A percentile compares a stretch with the other conserved stretches of the same genome.
phyloP scores from a whole-genome alignment of 2,797 vertebrate species.

The Sebastes diaconus region DNA sequence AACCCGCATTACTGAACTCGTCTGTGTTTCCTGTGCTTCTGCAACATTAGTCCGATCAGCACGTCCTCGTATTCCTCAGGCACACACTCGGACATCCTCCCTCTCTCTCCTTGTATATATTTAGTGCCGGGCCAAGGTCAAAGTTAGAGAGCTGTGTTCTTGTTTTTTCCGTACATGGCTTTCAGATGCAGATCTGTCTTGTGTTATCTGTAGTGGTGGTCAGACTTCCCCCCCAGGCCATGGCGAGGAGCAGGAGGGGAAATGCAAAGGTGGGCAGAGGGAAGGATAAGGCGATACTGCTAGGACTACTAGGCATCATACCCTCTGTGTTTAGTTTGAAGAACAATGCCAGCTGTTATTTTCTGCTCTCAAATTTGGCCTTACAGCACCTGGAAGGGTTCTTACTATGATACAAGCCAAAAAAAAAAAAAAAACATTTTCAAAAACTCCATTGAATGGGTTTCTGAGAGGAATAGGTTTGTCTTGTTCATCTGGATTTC shows the following conservation, averaged over 20 bases:
- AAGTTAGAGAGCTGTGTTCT: constrained; percentile 28
- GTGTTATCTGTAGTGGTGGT: constrained; percentile 37
- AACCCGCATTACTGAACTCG: constrained; percentile 8
- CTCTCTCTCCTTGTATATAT: constrained; percentile 51
- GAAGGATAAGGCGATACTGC: neutral
- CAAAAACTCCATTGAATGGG: neutral
- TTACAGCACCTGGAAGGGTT: neutral
- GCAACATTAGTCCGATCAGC: constrained; percentile 38
- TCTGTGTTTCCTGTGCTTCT: constrained; percentile 26
- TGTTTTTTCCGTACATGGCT: constrained; percentile 52
- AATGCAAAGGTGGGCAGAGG: constrained; percentile 10
- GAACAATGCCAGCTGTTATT: neutral
- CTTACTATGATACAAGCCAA: neutral
- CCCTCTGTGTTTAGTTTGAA: neutral
- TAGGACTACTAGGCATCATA: neutral
- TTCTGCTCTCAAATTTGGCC: neutral
- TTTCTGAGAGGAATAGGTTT: neutral
- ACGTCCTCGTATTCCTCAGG: constrained; percentile 7
- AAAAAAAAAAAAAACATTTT: neutral
- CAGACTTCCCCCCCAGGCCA: constrained; percentile 8
- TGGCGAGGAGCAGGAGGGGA: neutral
- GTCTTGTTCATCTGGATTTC: constrained; percentile 9
- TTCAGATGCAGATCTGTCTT: constrained; percentile 53
- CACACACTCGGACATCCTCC: constrained; percentile 32
- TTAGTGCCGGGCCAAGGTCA: constrained; percentile 63